Evolutionary conservation across 2,888 invertebrate species (phyloP), one percentile per base, ranked within the genome.

Genomic region (Exephanes ischioxanthus): DNA sequence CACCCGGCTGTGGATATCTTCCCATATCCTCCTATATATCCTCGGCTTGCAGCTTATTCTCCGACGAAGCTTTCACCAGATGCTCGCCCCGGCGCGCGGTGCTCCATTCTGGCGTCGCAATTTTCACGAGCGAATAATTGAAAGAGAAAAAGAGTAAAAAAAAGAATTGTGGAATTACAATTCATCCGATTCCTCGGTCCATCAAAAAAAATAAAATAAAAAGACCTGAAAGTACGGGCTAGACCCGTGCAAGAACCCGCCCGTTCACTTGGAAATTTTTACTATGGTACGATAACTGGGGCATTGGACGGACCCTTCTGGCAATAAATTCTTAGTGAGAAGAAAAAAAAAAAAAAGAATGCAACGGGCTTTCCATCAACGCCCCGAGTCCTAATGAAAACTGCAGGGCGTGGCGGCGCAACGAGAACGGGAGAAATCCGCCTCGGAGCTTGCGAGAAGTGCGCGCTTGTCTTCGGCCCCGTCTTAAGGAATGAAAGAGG

Each of bases 321-420:
- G 55, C 61, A 6, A 68, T 70, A 70, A 77, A 72, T 83, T 83
- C 45, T 63, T 14, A 22, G 53, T 45, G 75, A 73, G 68, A 66
- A 63, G 58, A 33, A 53, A 19, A 53, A 19, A 5, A 76, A 66
- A 81, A 19, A 5, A 76, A 66, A 81, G 75, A 85, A 81, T 75
- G 86, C 78, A 86, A 81, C 55, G 79, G 79, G 76, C 84, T 66
- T 84, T 87, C 83, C 86, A 86, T 87, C 86, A 88, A 80, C 86
- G 75, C 78, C 83, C 84, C 81, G 73, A 48, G 84, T 80, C 83
- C 84, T 88, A 88, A 89, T 88, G 89, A 88, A 89, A 89, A 89
- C 88, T 89, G 80, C 84, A 87, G 87, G 88, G 89, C 87, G 87
- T 86, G 86, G 87, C 80, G 16, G 41, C 55, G 45, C 22, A 51